These are phyloP conservation scores for Drosophila sucinea DNA, from an alignment of 1,140 invertebrate species.

Conservation along the genomic window DNA sequence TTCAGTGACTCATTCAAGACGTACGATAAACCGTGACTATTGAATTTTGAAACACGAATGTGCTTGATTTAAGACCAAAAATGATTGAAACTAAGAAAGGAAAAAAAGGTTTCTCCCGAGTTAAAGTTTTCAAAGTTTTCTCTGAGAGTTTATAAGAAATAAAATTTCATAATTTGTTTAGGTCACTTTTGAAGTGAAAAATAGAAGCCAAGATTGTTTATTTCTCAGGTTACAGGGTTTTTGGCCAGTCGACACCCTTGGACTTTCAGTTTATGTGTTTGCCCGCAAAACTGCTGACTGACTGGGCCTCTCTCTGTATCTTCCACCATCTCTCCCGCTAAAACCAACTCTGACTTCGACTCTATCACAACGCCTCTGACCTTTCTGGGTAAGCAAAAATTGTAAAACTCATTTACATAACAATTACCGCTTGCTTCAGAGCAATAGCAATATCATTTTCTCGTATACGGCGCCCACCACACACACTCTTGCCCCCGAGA, in stretches of 20 bases:
- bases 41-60: too few relatives aligned
- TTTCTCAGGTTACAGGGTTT: not conserved
- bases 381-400: conserved; percentile 72
- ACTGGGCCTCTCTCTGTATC: conserved; percentile 30
- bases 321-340: not conserved
- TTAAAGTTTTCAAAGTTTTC: too few relatives aligned
- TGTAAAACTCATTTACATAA: conserved; percentile 80
- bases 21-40: too few relatives aligned
- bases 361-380: conserved; percentile 47
- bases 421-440: conserved; percentile 66
- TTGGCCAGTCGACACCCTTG: not conserved
- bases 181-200: too few relatives aligned
- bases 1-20: too few relatives aligned
- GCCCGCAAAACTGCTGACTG: conserved; percentile 53
- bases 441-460: conserved; percentile 21
- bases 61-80: too few relatives aligned
- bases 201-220: too few relatives aligned
- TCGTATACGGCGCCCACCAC: not conserved
- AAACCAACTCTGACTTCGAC: conserved; percentile 25
- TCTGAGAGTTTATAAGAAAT: too few relatives aligned
- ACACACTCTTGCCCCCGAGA: not conserved
- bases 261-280: conserved; percentile 13
- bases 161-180: too few relatives aligned
- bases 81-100: too few relatives aligned
- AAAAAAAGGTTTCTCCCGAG: too few relatives aligned